Percentiles rank a stretch among this genome's conserved stretches.
These are phyloP conservation scores for Lepus townsendii DNA, from an alignment of 2,797 vertebrate genomes.

Conservation along the genomic window DNA sequence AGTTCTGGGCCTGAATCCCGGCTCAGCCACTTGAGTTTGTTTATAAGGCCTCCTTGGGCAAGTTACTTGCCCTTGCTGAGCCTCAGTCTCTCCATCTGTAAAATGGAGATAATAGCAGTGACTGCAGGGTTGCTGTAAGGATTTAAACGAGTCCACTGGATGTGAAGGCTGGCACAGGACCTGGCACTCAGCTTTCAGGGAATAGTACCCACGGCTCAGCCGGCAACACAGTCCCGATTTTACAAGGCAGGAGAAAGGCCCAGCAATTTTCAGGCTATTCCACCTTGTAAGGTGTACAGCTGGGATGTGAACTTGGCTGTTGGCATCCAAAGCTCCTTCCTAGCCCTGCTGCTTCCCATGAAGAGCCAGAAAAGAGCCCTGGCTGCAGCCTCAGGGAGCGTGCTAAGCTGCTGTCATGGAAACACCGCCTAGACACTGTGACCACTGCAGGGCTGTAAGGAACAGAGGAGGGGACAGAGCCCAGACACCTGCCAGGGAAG, in stretches of 20 bases:
- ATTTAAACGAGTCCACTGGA: neutral
- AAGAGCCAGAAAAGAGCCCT: neutral
- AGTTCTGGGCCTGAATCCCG: neutral
- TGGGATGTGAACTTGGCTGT: neutral
- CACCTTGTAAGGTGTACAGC: neutral
- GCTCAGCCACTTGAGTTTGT: neutral
- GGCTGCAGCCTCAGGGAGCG: neutral
- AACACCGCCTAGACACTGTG: neutral
- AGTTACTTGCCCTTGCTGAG: neutral
- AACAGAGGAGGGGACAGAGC: no score
- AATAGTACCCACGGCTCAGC: rapidly evolving
- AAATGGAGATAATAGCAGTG: neutral
- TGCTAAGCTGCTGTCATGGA: neutral
- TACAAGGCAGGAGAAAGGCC: neutral
- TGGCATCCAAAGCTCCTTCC: no score
- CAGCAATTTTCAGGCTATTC: no score
- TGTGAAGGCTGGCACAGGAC: neutral
- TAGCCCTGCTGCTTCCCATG: no score
- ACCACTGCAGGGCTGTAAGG: neutral
- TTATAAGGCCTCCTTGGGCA: neutral
- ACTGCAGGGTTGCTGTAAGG: neutral
- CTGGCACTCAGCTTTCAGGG: neutral
- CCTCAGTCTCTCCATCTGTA: neutral
- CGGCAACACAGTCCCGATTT: neutral
- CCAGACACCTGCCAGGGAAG: neutral